Evolutionary conservation across 2,113 vertebrate species (phyloP).

Genomic region (Rhinoptilus africanus): DNA sequence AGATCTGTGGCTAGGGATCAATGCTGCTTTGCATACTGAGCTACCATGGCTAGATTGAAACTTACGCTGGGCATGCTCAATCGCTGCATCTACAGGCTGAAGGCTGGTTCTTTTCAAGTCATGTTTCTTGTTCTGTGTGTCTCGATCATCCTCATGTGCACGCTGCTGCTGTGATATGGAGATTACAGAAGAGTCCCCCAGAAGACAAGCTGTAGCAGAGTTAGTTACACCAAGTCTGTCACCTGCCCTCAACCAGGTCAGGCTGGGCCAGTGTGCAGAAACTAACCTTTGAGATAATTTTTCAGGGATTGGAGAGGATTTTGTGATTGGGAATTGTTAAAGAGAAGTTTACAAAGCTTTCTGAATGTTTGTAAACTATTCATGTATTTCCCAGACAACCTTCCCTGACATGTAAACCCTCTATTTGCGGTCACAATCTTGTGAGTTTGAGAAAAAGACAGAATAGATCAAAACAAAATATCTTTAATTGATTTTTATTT

Average conservation of each 20-base stretch:
- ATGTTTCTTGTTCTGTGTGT: not conserved
- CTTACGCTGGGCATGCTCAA: not conserved
- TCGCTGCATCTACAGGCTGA: fast-evolving
- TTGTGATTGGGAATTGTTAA: not conserved
- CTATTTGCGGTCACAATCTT: not conserved
- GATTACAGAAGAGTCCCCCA: not conserved
- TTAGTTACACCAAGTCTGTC: not conserved
- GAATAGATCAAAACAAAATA: not conserved
- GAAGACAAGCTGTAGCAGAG: not conserved
- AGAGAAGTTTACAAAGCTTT: not conserved
- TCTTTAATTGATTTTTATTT: not conserved
- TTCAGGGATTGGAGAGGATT: not conserved
- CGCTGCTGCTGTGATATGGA: not conserved
- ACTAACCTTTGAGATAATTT: not conserved
- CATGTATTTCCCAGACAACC: not conserved
- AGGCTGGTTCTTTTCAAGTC: not conserved
- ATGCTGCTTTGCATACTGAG: not conserved
- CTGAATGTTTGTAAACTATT: not conserved
- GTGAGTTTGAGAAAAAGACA: not conserved
- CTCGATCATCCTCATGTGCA: not conserved
- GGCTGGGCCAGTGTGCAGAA: fast-evolving
- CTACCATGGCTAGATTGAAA: not conserved
- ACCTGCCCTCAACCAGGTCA: not conserved
- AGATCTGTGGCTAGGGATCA: not conserved
- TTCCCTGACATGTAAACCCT: fast-evolving